Evolutionary conservation across 2,888 invertebrate species (phyloP).

Genomic region (Tachina grossa): DNA sequence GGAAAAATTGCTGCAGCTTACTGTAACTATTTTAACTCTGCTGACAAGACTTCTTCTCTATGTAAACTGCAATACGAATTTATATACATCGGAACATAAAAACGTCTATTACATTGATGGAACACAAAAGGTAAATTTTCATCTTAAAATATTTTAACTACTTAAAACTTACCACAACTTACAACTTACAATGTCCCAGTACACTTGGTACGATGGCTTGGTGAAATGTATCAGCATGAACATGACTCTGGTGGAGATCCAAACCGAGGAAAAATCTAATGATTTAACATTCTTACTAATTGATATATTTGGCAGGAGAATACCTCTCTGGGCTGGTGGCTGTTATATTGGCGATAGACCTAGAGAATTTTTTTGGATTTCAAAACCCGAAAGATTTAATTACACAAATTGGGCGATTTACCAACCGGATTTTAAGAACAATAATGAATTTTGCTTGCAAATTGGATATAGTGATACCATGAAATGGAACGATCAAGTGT

Average conservation of each 20-base stretch:
- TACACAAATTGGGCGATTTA: not conserved
- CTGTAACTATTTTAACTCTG: not conserved
- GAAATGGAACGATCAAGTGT: constrained; percentile 7
- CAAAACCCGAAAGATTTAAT: not conserved
- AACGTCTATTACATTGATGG: constrained; percentile 9
- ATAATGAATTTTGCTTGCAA: constrained; percentile 3
- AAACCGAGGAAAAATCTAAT: not conserved
- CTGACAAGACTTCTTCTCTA: not conserved
- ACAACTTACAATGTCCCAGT: not conserved
- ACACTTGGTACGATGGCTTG: not conserved
- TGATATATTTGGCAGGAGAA: not conserved
- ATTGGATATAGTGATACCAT: not conserved
- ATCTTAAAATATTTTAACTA: not conserved
- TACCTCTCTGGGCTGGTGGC: not conserved
- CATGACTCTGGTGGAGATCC: constrained; percentile 13
- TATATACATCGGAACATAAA: not conserved
- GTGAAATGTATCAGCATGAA: constrained; percentile 1
- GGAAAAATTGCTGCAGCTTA: not conserved
- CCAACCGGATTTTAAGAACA: constrained; percentile 4
- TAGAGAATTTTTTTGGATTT: not conserved
- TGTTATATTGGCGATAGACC: not conserved
- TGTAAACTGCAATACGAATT: not conserved
- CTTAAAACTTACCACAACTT: not conserved
- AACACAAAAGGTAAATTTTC: not conserved
- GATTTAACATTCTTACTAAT: not conserved